Evolutionary conservation across 2,113 vertebrate species (phyloP).

Genomic region (Clarias magur): DNA sequence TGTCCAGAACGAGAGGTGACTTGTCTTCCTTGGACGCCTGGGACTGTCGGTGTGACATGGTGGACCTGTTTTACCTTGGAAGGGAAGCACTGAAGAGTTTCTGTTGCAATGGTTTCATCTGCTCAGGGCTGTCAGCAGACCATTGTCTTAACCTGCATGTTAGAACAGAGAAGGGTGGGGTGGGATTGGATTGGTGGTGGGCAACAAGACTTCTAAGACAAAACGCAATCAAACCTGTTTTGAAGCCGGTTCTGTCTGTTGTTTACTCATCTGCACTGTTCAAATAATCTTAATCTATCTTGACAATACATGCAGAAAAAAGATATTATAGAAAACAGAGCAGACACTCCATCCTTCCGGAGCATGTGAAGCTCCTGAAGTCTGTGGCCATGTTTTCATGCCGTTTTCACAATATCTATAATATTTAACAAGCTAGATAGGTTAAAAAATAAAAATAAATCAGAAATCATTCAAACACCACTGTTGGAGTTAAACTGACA

Average conservation of each 20-base stretch:
- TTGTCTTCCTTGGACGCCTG: conserved; percentile 64
- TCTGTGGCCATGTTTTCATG: not conserved
- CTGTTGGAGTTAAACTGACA: not conserved
- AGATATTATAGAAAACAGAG: not conserved
- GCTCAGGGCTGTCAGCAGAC: not conserved
- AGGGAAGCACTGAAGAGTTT: not conserved
- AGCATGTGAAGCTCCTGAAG: not conserved
- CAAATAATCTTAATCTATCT: not conserved
- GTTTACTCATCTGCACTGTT: not conserved
- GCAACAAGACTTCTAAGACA: not conserved
- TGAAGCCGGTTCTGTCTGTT: not conserved
- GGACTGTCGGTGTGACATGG: conserved; percentile 73
- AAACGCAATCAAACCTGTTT: not conserved
- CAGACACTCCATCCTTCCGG: not conserved
- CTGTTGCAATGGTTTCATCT: not conserved
- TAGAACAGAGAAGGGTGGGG: conserved; percentile 25
- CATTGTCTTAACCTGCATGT: conserved; percentile 17
- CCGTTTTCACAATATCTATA: not conserved
- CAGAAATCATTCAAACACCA: not conserved
- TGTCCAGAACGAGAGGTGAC: conserved; percentile 66
- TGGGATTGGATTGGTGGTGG: not conserved
- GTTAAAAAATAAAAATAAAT: too few species aligned
- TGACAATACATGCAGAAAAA: not conserved
- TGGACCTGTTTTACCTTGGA: conserved; percentile 20
- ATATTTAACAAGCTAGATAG: too few species aligned